phyloP scores from a whole-genome alignment of 92 coral and sea anemone species.

The Paragorgia papillata region DNA sequence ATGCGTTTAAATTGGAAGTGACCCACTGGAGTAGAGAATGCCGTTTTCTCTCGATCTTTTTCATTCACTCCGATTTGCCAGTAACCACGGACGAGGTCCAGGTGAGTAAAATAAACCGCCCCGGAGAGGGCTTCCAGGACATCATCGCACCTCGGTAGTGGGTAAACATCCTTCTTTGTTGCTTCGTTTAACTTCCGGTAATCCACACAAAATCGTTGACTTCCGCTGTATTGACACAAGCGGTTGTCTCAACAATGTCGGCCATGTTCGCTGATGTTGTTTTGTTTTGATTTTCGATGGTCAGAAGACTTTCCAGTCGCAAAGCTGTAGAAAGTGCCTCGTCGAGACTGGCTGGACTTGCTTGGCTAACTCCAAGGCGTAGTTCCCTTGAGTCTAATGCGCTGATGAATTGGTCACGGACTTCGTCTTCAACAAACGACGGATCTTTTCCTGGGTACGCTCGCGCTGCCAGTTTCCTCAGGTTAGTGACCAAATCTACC shows the following conservation, averaged over 20 bases:
- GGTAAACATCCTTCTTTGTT: slow-evolving; percentile 55
- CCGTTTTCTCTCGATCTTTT: slow-evolving; percentile 45
- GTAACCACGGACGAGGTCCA: slow-evolving; percentile 48
- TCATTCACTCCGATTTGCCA: slow-evolving; percentile 33
- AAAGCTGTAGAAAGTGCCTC: slow-evolving; percentile 11
- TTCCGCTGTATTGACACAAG: slow-evolving; percentile 19
- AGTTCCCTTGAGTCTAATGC: slow-evolving; percentile 33
- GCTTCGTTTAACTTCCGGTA: slow-evolving; percentile 44
- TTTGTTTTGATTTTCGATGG: no score
- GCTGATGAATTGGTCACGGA: slow-evolving; percentile 26
- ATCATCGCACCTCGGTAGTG: slow-evolving; percentile 50
- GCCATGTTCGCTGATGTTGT: slow-evolving; percentile 32
- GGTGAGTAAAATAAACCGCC: slow-evolving; percentile 35
- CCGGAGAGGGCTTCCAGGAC: slow-evolving; percentile 53
- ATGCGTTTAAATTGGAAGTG: slow-evolving; percentile 48
- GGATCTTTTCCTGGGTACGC: slow-evolving; percentile 35
- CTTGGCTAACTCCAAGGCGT: slow-evolving; percentile 27
- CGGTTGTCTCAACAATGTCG: slow-evolving; percentile 21
- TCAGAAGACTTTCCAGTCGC: neutral
- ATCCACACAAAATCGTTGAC: slow-evolving; percentile 37
- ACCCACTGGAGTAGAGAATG: slow-evolving; percentile 51
- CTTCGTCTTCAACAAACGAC: slow-evolving; percentile 24
- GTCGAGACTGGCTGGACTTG: slow-evolving; percentile 21
- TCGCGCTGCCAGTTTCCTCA: no score
- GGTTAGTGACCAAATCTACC: no score